Base-by-base conservation (phyloP, 2,113 vertebrate genomes). In the Oncorhynchus keta region DNA sequence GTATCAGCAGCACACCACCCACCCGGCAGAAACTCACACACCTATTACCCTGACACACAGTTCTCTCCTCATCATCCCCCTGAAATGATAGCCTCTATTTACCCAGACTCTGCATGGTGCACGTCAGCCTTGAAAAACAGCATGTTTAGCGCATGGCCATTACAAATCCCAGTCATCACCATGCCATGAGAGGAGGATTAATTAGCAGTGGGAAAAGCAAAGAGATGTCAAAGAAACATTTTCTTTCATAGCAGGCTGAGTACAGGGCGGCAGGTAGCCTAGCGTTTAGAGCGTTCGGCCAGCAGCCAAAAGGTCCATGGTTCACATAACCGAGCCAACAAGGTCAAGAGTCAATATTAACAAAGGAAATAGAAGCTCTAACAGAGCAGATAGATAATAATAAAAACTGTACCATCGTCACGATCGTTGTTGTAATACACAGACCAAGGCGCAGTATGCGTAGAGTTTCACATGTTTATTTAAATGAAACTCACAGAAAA, bases 161-260 rank as follows among this genome's bases (percentile, higher is more conserved):
- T 61, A 70, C 67, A 70, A 65, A 26, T 26, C 57, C 24, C 28
- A 80, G 20, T 45, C 20, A 75, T 75, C 73, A 20, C 45, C 28
- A 28, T 22, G 35, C 28, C 35, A 74, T 65, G 26, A 45, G 72
- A 30, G 24, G 16, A 14, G 39, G 65, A 73, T 62, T 28, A 62
- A 76, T 30, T 5, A 68, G 30, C 28, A 4, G 28, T 11, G 45
- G 48, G 24, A 55, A 49, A 14, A 49, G 48, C 16, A 51, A 51
- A 68, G 69, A 24, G 62, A 3, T 16, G 16, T 4, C 1, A 30
- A 12, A 20, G 67, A 6, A 6, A 2, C 20, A 22, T 45, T 45
- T 75, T 32, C 62, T 45, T 45, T 68, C 64, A n/a, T 64, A 6
- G 59, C 62, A 59, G 20, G 70, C 30, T 49, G 69, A 59, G 62